phyloP scores from a whole-genome alignment of 1,140 invertebrate genomes.

The Chrysomallon squamiferum region DNA sequence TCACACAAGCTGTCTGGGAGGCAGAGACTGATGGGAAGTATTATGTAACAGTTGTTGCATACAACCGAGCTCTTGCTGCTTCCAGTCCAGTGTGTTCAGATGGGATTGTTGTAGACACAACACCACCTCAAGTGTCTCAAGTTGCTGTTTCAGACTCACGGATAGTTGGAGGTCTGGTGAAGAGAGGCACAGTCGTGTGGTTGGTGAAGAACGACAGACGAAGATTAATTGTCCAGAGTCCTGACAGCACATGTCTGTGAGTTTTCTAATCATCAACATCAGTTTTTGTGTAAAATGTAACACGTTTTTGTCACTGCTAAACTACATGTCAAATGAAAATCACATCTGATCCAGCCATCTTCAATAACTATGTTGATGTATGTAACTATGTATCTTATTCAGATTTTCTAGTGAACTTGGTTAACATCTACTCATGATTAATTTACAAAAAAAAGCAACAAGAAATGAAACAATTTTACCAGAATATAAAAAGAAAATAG shows the following conservation, averaged over 20 bases:
- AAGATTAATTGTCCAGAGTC: slow-evolving; percentile 11
- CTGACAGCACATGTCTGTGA: slow-evolving; percentile 24
- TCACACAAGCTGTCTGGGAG: slow-evolving; percentile 11
- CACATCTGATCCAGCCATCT: too few relatives aligned
- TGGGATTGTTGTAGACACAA: slow-evolving; percentile 26
- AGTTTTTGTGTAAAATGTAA: too few relatives aligned
- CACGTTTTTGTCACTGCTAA: too few relatives aligned
- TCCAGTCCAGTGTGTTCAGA: slow-evolving; percentile 40
- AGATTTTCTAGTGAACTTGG: too few relatives aligned
- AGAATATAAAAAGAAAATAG: too few relatives aligned
- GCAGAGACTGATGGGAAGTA: slow-evolving; percentile 24
- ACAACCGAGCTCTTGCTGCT: slow-evolving; percentile 29
- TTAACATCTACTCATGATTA: too few relatives aligned
- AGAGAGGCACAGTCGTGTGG: neutral
- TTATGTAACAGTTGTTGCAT: slow-evolving; percentile 34
- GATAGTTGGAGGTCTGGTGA: slow-evolving; percentile 19
- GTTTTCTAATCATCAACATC: too few relatives aligned
- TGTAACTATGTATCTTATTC: too few relatives aligned
- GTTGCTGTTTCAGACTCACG: slow-evolving; percentile 18
- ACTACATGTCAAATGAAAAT: too few relatives aligned
- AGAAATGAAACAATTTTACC: too few relatives aligned
- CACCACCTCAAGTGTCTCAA: slow-evolving; percentile 9
- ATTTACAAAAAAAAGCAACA: too few relatives aligned
- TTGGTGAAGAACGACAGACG: slow-evolving; percentile 11
- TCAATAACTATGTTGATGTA: too few relatives aligned